A percentile compares a stretch with the other conserved stretches of the same genome.
phyloP scores from a whole-genome alignment of 64 coral and sea anemone genomes.

The Stichodactyla helianthus region DNA sequence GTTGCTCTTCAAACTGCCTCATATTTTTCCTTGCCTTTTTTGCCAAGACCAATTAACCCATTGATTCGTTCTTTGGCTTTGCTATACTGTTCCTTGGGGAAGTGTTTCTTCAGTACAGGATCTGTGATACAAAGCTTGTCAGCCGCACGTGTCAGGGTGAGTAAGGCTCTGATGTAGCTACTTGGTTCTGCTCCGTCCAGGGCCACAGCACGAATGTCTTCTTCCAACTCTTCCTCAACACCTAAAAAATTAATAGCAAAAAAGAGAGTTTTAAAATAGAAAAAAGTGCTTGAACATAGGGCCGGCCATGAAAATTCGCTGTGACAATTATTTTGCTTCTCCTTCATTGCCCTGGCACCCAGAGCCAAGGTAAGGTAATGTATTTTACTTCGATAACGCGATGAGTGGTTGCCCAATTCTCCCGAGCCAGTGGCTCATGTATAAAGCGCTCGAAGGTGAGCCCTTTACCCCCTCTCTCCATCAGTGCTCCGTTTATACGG shows the following conservation, averaged over 20 bases:
- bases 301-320: no score
- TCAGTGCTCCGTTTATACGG: no score
- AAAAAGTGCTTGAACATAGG: no score
- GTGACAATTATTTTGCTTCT: no score
- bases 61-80: constrained; percentile 63
- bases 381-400: no score
- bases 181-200: constrained; percentile 44
- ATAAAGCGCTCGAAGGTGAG: no score
- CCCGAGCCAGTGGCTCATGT: no score
- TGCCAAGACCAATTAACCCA: constrained; percentile 31
- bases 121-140: constrained; percentile 35
- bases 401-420: no score
- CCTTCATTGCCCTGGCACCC: no score
- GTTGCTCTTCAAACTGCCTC: background rate
- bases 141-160: constrained; percentile 38
- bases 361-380: no score
- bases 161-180: constrained; percentile 39
- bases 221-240: constrained; percentile 30
- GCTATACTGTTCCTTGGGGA: constrained; percentile 53
- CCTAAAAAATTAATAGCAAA: background rate
- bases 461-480: no score
- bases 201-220: constrained; percentile 52
- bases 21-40: constrained; percentile 25
- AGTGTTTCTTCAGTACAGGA: constrained; percentile 51
- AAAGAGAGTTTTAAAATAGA: no score